A percentile compares a stretch with the other conserved stretches of the same genome.
These are phyloP conservation scores for Battus philenor DNA, from an alignment of 1,140 invertebrate genomes.

Conservation along the genomic window DNA sequence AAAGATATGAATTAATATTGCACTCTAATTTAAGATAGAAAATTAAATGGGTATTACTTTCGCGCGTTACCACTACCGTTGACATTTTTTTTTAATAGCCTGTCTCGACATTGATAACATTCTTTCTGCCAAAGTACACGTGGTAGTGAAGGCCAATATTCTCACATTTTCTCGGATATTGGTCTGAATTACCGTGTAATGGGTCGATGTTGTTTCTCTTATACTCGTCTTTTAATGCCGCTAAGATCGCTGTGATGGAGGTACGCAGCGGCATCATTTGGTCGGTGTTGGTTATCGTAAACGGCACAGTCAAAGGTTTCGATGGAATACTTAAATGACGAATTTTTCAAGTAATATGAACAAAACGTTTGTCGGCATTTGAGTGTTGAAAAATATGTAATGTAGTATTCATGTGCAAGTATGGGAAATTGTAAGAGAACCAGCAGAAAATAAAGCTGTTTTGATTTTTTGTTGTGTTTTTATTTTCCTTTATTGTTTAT, in stretches of 20 bases:
- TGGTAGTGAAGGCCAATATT: conserved; percentile 6
- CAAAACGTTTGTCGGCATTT: conserved; percentile 29
- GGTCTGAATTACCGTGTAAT: background rate
- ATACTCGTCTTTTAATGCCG: background rate
- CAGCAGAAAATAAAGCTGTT: conserved; percentile 70
- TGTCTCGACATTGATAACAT: conserved; percentile 4
- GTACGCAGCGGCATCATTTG: conserved; percentile 5
- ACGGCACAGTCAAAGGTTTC: conserved; percentile 28
- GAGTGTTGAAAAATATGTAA: conserved; percentile 44
- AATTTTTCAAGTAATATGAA: conserved; percentile 27
- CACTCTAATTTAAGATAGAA: conserved; percentile 14
- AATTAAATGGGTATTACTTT: conserved; percentile 2
- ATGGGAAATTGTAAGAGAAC: conserved; percentile 57
- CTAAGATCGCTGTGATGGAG: background rate
- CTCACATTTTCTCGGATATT: background rate
- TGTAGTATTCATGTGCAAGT: conserved; percentile 58
- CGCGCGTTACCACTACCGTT: conserved; percentile 8
- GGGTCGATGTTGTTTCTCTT: conserved; percentile 1
- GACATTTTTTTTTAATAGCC: conserved; percentile 13
- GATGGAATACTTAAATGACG: conserved; percentile 31
- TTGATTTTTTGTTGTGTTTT: conserved; percentile 62
- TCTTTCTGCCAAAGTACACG: conserved; percentile 16
- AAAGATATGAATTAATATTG: conserved; percentile 11
- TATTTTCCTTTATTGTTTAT: conserved; percentile 29
- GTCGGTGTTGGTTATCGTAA: conserved; percentile 26